Conservation (phyloP, 37 sponge, comb jelly and placozoan species). For the Spongilla lacustris region DNA sequence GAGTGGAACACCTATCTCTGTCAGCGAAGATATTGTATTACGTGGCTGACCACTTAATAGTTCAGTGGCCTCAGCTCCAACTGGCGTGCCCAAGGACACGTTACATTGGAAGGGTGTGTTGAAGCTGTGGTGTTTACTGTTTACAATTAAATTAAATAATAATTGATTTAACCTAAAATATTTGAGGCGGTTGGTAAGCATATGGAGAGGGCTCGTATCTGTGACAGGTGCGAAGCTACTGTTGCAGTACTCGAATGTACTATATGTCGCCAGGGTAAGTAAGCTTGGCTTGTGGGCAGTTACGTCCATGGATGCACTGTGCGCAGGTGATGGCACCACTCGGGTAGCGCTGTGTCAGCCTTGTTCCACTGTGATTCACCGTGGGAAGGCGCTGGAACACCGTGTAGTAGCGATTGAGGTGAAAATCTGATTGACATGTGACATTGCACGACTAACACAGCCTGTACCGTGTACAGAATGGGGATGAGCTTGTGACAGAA, state of each 20-base stretch:
- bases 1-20: constrained; percentile 86
- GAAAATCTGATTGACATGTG: background rate
- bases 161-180: background rate
- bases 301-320: no score
- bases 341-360: background rate
- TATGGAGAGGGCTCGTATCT: background rate
- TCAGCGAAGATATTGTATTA: constrained; percentile 87
- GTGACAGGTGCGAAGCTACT: background rate
- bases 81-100: constrained; percentile 74
- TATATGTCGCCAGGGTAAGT: background rate
- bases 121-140: background rate
- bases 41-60: constrained; percentile 84
- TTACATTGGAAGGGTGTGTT: constrained; percentile 83
- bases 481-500: background rate
- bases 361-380: background rate
- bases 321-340: background rate
- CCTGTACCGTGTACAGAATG: background rate
- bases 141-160: background rate
- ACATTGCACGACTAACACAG: background rate
- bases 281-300: background rate
- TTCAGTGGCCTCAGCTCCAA: constrained; percentile 93
- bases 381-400: background rate
- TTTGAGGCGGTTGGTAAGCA: background rate
- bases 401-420: background rate
- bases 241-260: background rate